Conservation (phyloP, 2,113 vertebrate genomes). For the Sigmodon hispidus region DNA sequence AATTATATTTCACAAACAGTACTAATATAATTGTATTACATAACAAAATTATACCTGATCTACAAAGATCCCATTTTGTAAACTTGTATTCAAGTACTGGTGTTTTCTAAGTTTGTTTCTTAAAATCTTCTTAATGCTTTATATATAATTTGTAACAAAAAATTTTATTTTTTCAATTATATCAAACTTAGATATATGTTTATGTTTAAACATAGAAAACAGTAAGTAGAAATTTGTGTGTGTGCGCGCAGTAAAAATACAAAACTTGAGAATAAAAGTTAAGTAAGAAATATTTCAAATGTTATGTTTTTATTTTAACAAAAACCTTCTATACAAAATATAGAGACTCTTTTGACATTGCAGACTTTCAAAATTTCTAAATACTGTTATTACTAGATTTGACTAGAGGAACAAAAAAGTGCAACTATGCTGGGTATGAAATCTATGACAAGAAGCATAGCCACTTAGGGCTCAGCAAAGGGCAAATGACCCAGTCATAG, state of each 20-base stretch:
- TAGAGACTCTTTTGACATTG: background rate
- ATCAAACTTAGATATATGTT: background rate
- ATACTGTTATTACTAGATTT: background rate
- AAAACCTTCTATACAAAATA: background rate
- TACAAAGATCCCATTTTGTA: background rate
- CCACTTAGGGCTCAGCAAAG: background rate
- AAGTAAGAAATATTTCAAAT: background rate
- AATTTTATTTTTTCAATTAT: background rate
- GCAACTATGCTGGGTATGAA: background rate
- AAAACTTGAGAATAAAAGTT: background rate
- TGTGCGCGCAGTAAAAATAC: background rate
- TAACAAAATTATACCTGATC: background rate
- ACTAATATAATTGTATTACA: background rate
- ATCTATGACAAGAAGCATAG: background rate
- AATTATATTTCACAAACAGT: conserved; percentile 23
- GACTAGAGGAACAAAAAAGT: background rate
- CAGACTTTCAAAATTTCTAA: background rate
- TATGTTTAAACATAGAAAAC: background rate
- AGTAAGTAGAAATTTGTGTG: background rate
- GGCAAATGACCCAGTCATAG: background rate
- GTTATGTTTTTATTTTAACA: background rate
- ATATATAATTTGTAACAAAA: background rate
- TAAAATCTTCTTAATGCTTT: background rate
- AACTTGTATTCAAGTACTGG: background rate
- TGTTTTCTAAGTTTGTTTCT: background rate